Evolutionary conservation across 1,140 invertebrate genomes (phyloP).

Genomic region (Leptonema lineaticorne): DNA sequence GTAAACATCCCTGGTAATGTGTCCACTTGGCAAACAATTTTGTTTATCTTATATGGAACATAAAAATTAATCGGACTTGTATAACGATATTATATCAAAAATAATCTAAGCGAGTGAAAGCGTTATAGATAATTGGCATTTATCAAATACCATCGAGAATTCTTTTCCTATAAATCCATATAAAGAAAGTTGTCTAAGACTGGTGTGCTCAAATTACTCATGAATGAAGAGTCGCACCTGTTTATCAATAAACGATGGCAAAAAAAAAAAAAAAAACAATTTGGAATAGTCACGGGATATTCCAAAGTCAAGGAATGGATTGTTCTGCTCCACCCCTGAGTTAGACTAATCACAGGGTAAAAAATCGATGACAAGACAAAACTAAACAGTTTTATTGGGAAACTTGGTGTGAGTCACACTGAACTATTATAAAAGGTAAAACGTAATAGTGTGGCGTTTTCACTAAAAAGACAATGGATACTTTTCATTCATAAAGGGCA

Average conservation of each 20-base stretch:
- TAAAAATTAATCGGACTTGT: too few relatives aligned
- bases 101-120: too few relatives aligned
- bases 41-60: too few relatives aligned
- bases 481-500: background rate
- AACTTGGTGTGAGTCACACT: background rate
- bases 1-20: too few relatives aligned
- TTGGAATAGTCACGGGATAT: background rate
- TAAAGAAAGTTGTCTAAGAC: too few relatives aligned
- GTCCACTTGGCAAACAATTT: too few relatives aligned
- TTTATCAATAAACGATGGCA: background rate
- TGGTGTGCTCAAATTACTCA: background rate
- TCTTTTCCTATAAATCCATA: background rate
- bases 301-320: background rate
- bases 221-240: background rate
- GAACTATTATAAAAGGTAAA: background rate
- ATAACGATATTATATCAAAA: too few relatives aligned
- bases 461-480: background rate
- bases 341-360: constrained; percentile 3
- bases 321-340: background rate
- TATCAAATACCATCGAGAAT: too few relatives aligned
- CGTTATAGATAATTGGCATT: too few relatives aligned
- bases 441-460: background rate
- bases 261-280: background rate
- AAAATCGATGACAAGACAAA: constrained; percentile 18
- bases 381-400: constrained; percentile 5